Base-by-base conservation (phyloP, 2,113 vertebrate genomes). In the Gymnarchus niloticus region DNA sequence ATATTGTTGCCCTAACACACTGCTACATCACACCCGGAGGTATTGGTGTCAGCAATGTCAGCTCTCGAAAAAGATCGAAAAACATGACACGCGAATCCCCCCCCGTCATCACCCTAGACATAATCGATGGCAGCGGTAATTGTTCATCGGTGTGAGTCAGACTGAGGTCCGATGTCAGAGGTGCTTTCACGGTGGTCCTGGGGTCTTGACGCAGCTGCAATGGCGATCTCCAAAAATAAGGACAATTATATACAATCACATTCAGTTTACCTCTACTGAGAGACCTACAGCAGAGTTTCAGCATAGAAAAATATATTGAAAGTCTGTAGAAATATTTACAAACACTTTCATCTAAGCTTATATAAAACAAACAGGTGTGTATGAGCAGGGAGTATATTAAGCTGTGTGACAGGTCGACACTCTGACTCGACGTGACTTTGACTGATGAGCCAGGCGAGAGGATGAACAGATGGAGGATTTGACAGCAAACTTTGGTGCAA, bases 261-360 rank as follows among this genome's bases (percentile, higher is more conserved):
- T 91, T 94, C 48, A 69, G 91, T 93, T 95, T 95, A 93, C 94
- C 93, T 93, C 94, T 94, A 94, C 56, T 56, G 81, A 73, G 95
- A 94, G 46, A 46, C 94, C 94, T 95, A 95, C 94, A 95, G 93
- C 94, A 94, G 93, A 95, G n/a, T 95, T 93, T 95, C 91, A 94
- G 93, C 92, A 94, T 96, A 96, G 94, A 96, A 96, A 96, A 96
- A 96, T 96, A 96, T 96, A 96, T 96, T 95, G 96, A 95, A 96
- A 96, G 95, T 96, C 95, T 96, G 95, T 95, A 92, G 92, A 92
- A 93, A 90, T 96, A 96, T 96, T 94, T 96, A 96, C 95, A 96
- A 93, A 94, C 94, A 92, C 93, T 92, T 94, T 93, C 41, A 25
- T 86, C 94, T 93, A 93, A 90, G 91, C 91, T 94, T 93, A 91